These are phyloP conservation scores for Clanis bilineata DNA, from an alignment of 2,888 invertebrate genomes.

Conservation along the genomic window DNA sequence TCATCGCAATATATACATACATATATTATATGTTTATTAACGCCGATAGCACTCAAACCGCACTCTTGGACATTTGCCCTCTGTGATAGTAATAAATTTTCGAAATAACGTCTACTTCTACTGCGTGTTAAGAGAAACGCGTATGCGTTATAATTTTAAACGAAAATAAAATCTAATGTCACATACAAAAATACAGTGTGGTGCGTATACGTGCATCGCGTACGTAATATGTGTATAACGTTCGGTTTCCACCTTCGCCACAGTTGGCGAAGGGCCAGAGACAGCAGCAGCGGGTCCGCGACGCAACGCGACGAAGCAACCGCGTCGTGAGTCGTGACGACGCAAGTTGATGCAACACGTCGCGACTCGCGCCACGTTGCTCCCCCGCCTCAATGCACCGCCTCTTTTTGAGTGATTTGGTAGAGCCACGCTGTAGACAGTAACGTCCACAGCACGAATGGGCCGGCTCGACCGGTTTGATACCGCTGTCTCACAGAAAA, in stretches of 20 bases:
- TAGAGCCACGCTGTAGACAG: too few relatives aligned
- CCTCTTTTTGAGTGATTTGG: too few relatives aligned
- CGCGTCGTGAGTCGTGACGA: too few relatives aligned
- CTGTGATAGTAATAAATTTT: not conserved
- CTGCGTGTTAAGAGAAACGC: not conserved
- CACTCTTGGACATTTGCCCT: conserved; percentile 12
- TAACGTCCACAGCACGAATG: too few relatives aligned
- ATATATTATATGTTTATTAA: not conserved
- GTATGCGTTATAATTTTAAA: conserved; percentile 13
- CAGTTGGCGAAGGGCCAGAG: conserved; percentile 49
- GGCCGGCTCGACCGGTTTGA: too few relatives aligned
- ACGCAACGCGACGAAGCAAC: too few relatives aligned
- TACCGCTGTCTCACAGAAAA: too few relatives aligned
- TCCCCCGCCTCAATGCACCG: conserved; percentile 20
- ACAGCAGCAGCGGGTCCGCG: conserved; percentile 1
- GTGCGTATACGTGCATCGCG: conserved; percentile 1
- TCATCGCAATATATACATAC: not conserved
- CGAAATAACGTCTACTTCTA: conserved; percentile 6
- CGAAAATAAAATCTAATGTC: conserved; percentile 12
- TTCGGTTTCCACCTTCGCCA: conserved; percentile 43
- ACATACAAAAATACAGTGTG: conserved; percentile 8
- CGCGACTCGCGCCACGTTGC: conserved; percentile 15
- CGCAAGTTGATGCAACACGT: too few relatives aligned
- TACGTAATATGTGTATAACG: conserved; percentile 20
- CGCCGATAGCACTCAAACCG: not conserved